Base-by-base conservation (phyloP, 1,140 invertebrate genomes). In the Drosophila navojoa region DNA sequence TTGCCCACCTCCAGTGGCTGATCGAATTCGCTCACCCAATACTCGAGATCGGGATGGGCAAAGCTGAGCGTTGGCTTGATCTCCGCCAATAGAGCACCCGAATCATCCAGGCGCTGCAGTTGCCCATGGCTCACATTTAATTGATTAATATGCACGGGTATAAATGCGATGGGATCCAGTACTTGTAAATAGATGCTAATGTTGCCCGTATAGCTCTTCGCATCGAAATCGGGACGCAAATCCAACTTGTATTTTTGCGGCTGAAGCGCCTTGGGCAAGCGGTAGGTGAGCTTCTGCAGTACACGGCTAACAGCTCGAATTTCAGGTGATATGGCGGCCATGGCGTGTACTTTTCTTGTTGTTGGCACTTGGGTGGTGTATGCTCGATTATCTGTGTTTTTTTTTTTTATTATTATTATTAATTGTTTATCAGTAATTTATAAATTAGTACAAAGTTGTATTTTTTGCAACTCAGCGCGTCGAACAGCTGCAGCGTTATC, bases 191-290 rank as follows among this genome's bases (percentile, higher is more conserved):
- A 92, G n/a, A 98, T 97, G 54, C 93, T 94, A 0, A 97, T 96
- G 32, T 92, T 93, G 1, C 97, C 97, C 60, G 92, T 89, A 87
- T 97, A 98, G 11, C 93, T 94, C 9, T 95, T 96, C 9, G 92
- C 93, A 22, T 93, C 91, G 35, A 98, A 91, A 90, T 97, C 93
- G 0, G 97, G 97, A 70, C 95, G 93, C 32, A 98, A 92, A 6
- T 93, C 93, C 1, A 98, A 89, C 59, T 96, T 94, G 89, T 98
- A 98, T 76, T 95, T 94, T 1, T 93, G 67, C 0, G 97, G 97
- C 11, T 93, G 92, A 0, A 97, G 93, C 60, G 94, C 92, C 6
- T 91, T 90, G 0, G 96, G 95, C 45, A 99, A 92, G 29, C 96
- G 93, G 76, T 93, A 94, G 25, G 78, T 74, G 16, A 93, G 22